Evolutionary conservation across 1,140 invertebrate genomes (phyloP), one percentile per base, ranked within the genome.

Genomic region (Branchinecta lynchi): DNA sequence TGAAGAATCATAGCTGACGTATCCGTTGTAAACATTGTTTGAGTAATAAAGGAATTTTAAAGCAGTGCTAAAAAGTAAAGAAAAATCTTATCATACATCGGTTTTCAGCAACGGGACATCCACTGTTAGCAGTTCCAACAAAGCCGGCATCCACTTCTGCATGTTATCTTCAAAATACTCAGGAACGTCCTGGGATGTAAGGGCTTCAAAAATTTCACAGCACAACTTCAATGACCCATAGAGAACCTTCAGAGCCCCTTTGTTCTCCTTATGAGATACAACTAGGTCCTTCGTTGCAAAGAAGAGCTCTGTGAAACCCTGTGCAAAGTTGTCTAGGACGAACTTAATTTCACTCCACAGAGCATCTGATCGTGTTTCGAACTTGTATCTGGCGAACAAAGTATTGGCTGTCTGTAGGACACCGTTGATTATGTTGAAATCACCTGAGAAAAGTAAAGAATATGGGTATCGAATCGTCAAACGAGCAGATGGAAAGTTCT

Each of bases 81-180:
- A 32, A 32, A 32, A 32, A 32, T 32, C 32, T 32, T 32, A 32
- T 3, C 86, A 82, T 74, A 94, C 81, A 69, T 83, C 81, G 5
- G 87, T 87, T 60, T 77, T 76, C 8, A 85, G 75, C 0, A 81
- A 72, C 66, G 78, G 77, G 72, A 92, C 87, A 78, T 96, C 86
- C 7, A 81, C 80, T 73, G 84, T 86, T 9, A 98, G 79, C 8
- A 98, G 81, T 65, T 83, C 84, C 44, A 92, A 84, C 73, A 98
- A 93, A 77, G 92, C 86, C 0, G 82, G 82, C 93, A 98, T 96
- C 96, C 96, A 99, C 12, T 83, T 83, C 67, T 82, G 80, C 87
- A 98, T 96, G 76, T 97, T 94, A 76, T 99, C 96, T 80, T 98
- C 95, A 81, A 98, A 98, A 82, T 92, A 96, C 81, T 98, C 95